These are phyloP conservation scores for Stenurella melanura DNA, from an alignment of 2,888 invertebrate species.

Conservation along the genomic window DNA sequence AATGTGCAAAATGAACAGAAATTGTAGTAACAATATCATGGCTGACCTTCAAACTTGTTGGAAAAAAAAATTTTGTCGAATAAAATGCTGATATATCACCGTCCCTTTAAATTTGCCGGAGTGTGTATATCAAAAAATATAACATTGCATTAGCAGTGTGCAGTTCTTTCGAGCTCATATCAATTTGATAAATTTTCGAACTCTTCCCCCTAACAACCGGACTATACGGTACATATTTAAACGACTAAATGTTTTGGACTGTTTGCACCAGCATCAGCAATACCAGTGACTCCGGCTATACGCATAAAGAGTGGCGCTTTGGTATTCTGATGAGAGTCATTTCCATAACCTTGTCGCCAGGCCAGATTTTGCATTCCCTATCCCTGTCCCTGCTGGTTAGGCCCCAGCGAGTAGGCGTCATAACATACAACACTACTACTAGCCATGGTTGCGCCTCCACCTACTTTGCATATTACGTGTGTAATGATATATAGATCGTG, in stretches of 20 bases:
- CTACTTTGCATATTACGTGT: constrained; percentile 66
- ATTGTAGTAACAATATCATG: no score
- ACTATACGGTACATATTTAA: not conserved
- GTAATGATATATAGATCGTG: constrained; percentile 60
- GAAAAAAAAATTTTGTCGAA: no score
- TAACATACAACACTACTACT: constrained; percentile 54
- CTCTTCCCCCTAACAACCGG: constrained; percentile 4
- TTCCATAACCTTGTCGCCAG: constrained; percentile 65
- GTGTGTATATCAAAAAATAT: no score
- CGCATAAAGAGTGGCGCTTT: constrained; percentile 63
- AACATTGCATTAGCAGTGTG: no score
- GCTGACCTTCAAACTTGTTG: no score
- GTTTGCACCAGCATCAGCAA: constrained; percentile 18
- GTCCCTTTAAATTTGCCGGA: no score
- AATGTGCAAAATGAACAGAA: no score
- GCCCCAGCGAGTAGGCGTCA: constrained; percentile 55
- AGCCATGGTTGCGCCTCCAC: constrained; percentile 58
- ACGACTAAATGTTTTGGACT: constrained; percentile 26
- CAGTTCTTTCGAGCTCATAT: no score
- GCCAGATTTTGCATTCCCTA: constrained; percentile 53
- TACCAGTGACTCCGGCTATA: constrained; percentile 42
- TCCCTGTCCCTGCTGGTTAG: constrained; percentile 49
- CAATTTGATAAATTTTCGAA: not conserved
- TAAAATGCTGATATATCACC: no score
- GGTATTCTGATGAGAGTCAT: constrained; percentile 67